These are phyloP conservation scores for Drosophila takahashii DNA, from an alignment of 1,140 invertebrate species.

Conservation along the genomic window DNA sequence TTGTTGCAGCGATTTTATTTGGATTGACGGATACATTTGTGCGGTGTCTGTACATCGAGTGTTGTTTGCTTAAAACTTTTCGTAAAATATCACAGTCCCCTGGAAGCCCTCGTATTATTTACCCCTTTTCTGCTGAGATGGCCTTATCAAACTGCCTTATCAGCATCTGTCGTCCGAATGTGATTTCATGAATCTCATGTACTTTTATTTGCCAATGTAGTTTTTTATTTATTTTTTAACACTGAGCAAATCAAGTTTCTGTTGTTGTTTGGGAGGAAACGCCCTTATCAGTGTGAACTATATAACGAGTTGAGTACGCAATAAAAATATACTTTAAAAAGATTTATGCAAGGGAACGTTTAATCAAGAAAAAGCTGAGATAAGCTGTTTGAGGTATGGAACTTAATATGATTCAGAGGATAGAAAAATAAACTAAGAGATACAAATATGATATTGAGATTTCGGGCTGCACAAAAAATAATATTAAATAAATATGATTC, in stretches of 20 bases:
- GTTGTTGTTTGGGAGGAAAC: constrained; percentile 4
- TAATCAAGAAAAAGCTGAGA: no score
- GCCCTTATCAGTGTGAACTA: constrained; percentile 33
- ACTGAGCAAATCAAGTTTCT: constrained; percentile 18
- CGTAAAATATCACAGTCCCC: constrained; percentile 8
- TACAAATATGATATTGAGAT: no score
- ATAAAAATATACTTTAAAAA: background rate
- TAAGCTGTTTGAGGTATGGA: background rate
- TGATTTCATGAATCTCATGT: constrained; percentile 13
- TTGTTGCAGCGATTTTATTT: constrained; percentile 44
- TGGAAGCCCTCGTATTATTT: constrained; percentile 14
- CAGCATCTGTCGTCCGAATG: constrained; percentile 27
- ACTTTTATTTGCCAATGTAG: constrained; percentile 6
- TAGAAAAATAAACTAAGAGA: background rate
- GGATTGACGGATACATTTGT: constrained; percentile 49
- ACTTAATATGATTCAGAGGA: background rate
- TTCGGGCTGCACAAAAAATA: no score
- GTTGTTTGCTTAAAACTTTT: constrained; percentile 14
- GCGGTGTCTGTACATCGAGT: background rate
- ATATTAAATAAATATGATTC: no score
- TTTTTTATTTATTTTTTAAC: constrained; percentile 7
- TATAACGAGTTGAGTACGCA: background rate
- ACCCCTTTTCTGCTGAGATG: constrained; percentile 15
- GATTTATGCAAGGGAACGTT: background rate
- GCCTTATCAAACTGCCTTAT: constrained; percentile 39